Evolutionary conservation across 2,113 vertebrate genomes (phyloP).

Genomic region (Myocastor coypus): DNA sequence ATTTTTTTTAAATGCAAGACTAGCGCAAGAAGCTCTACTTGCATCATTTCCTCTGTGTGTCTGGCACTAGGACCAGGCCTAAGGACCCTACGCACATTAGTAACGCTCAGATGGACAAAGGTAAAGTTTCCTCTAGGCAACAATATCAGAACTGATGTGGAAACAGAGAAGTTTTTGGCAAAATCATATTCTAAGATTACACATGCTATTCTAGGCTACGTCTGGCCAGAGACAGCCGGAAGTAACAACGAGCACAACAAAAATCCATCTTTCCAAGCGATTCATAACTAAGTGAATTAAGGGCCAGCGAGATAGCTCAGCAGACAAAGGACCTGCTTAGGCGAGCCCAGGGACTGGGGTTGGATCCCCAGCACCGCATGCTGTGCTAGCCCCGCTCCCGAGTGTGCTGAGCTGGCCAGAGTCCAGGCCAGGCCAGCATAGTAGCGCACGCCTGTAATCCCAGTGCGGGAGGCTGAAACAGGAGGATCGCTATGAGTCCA

Average conservation of each 20-base stretch:
- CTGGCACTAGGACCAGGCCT: not conserved
- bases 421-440: too few species aligned
- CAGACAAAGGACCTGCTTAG: too few species aligned
- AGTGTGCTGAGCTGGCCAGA: too few species aligned
- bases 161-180: not conserved
- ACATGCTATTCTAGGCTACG: not conserved
- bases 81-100: not conserved
- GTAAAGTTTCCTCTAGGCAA: not conserved
- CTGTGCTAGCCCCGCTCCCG: too few species aligned
- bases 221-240: not conserved
- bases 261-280: not conserved
- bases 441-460: too few species aligned
- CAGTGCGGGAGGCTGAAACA: too few species aligned
- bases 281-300: conserved; percentile 16
- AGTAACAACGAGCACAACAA: not conserved
- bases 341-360: too few species aligned
- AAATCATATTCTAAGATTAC: not conserved
- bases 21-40: not conserved
- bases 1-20: not conserved
- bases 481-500: too few species aligned
- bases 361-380: too few species aligned
- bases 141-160: not conserved
- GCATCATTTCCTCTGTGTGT: not conserved
- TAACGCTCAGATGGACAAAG: not conserved
- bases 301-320: too few species aligned